phyloP scores from a whole-genome alignment of 2,113 vertebrate genomes.

The Periophthalmus modestus region DNA sequence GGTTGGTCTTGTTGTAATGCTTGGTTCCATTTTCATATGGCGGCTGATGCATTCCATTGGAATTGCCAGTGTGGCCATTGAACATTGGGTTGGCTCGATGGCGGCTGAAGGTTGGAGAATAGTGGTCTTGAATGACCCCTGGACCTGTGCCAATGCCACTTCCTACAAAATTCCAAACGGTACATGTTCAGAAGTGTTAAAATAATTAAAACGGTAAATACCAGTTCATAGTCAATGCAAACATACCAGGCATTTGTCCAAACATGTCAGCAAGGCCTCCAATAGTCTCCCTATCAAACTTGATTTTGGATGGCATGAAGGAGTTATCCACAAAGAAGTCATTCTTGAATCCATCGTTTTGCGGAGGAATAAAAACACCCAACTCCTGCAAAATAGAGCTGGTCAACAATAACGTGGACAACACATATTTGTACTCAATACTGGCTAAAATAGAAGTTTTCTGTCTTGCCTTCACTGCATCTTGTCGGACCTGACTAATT shows the following conservation, averaged over 20 bases:
- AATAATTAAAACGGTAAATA: background rate
- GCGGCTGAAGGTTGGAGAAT: conserved; percentile 96
- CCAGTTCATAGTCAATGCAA: background rate
- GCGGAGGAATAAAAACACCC: conserved; percentile 95
- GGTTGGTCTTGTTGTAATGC: conserved; percentile 89
- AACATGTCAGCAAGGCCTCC: conserved; percentile 99
- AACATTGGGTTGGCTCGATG: conserved; percentile 94
- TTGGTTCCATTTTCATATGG: conserved; percentile 91
- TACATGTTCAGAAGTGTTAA: background rate
- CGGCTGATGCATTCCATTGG: conserved; percentile 85
- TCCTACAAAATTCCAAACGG: conserved; percentile 70
- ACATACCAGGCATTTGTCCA: conserved; percentile 97
- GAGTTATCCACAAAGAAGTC: conserved; percentile 96
- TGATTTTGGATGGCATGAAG: conserved; percentile 91
- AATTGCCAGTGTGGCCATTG: conserved; percentile 91
- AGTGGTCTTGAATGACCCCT: conserved; percentile 98
- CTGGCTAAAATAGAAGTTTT: background rate
- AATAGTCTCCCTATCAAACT: conserved; percentile 94
- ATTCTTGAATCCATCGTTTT: conserved; percentile 88
- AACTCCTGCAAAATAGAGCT: conserved; percentile 82
- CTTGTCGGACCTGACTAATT: conserved; percentile 99
- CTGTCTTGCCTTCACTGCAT: conserved; percentile 90
- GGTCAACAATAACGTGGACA: background rate
- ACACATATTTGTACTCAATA: background rate
- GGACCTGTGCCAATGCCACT: conserved; percentile 97